These are phyloP conservation scores for Phyllotreta striolata DNA, from an alignment of 2,888 invertebrate species.

Conservation along the genomic window DNA sequence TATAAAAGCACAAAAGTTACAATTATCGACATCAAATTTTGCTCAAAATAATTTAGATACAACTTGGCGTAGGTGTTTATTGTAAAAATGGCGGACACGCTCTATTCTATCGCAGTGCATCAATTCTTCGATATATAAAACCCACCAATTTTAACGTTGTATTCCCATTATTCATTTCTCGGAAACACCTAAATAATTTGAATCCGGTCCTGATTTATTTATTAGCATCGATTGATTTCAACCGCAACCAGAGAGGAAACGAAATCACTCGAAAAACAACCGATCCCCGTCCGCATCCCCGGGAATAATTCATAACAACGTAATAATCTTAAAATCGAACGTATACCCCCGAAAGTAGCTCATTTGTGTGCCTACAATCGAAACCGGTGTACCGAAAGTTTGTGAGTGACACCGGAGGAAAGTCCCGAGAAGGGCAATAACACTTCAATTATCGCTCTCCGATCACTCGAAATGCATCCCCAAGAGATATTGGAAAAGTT, in stretches of 20 bases:
- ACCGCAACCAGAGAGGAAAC: too few relatives aligned
- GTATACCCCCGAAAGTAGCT: constrained; percentile 4
- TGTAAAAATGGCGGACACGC: too few relatives aligned
- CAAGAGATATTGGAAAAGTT: constrained; percentile 15
- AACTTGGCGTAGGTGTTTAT: neutral
- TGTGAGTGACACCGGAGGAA: constrained; percentile 3
- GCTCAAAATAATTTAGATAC: constrained; percentile 11
- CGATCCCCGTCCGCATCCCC: too few relatives aligned
- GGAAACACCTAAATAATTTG: too few relatives aligned
- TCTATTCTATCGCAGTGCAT: too few relatives aligned
- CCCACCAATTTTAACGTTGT: too few relatives aligned
- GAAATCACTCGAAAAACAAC: too few relatives aligned
- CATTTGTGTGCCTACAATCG: constrained; percentile 3
- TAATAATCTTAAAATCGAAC: neutral
- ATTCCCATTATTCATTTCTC: too few relatives aligned
- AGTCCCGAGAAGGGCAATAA: constrained; percentile 14
- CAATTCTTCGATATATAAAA: too few relatives aligned
- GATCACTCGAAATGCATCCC: constrained; percentile 14
- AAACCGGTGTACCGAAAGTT: constrained; percentile 10
- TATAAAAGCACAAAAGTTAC: constrained; percentile 13
- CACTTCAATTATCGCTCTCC: constrained; percentile 15
- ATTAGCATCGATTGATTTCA: too few relatives aligned
- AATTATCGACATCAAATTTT: constrained; percentile 6
- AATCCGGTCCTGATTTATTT: too few relatives aligned
- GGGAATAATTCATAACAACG: neutral